phyloP scores from a whole-genome alignment of 2,113 vertebrate genomes.

The Corythornis madagascariensis region DNA sequence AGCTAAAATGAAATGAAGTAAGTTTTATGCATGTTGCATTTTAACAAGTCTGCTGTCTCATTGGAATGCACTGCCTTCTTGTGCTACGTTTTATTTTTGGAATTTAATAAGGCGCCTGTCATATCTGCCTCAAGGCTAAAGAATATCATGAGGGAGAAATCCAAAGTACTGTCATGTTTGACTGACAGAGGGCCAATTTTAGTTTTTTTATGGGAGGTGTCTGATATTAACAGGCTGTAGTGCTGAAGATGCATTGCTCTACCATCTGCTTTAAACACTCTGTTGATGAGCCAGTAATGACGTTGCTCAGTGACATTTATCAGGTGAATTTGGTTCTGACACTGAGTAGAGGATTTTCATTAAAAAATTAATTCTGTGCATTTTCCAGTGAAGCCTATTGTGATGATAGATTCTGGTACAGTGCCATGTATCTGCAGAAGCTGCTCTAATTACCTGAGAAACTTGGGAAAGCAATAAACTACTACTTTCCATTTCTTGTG shows the following conservation, averaged over 20 bases:
- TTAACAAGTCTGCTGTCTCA: slow-evolving; percentile 82
- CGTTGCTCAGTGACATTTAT: slow-evolving; percentile 77
- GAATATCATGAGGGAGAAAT: slow-evolving; percentile 80
- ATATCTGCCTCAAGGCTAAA: slow-evolving; percentile 85
- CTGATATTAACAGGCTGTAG: slow-evolving; percentile 75
- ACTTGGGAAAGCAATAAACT: slow-evolving; percentile 76
- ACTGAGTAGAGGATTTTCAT: slow-evolving; percentile 72
- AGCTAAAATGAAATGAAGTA: slow-evolving; percentile 73
- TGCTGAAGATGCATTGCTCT: slow-evolving; percentile 62
- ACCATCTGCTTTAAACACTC: slow-evolving; percentile 74
- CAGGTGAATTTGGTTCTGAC: slow-evolving; percentile 71
- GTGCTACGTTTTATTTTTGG: slow-evolving; percentile 83
- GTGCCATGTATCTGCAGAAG: slow-evolving; percentile 70
- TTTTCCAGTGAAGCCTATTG: slow-evolving; percentile 71
- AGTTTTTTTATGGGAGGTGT: slow-evolving; percentile 77
- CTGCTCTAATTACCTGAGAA: slow-evolving; percentile 77
- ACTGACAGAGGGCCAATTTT: slow-evolving; percentile 83
- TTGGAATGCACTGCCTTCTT: slow-evolving; percentile 80
- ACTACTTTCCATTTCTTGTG: slow-evolving; percentile 72
- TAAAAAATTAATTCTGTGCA: slow-evolving; percentile 76
- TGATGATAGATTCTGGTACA: slow-evolving; percentile 76
- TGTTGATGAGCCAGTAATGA: slow-evolving; percentile 77
- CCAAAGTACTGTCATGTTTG: slow-evolving; percentile 84
- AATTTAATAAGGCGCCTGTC: slow-evolving; percentile 87
- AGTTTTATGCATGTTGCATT: slow-evolving; percentile 79